Conservation (phyloP, 2,797 vertebrate species). For the Spinibarbus caldwelli region DNA sequence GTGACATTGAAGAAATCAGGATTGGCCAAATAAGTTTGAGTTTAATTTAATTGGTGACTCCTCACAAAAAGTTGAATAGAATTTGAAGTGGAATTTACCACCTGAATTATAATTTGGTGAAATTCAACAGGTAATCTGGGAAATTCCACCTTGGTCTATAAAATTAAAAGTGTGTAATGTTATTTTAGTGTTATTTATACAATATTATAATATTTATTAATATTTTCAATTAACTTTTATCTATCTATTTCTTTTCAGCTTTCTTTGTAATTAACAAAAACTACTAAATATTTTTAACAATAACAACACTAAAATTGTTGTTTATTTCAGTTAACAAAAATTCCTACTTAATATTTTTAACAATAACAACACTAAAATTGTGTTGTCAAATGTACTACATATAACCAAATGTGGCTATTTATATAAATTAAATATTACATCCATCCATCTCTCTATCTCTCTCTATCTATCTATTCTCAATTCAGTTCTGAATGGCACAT, state of each 20-base stretch:
- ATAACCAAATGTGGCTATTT: neutral
- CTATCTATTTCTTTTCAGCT: too few species aligned
- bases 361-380: neutral
- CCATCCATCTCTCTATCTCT: too few species aligned
- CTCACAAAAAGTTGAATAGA: too few species aligned
- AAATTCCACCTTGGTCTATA: neutral
- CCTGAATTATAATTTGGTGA: neutral
- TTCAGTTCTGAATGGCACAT: neutral
- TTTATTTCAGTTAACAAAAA: too few species aligned
- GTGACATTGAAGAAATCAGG: neutral
- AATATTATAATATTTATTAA: neutral
- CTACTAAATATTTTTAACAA: too few species aligned
- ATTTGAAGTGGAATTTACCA: neutral
- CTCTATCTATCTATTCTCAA: too few species aligned
- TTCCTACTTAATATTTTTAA: too few species aligned
- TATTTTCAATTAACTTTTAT: neutral
- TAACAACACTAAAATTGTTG: too few species aligned
- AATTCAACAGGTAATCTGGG: neutral
- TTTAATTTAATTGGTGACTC: neutral
- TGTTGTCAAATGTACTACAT: neutral
- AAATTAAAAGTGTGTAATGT: too few species aligned
- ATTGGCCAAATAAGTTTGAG: neutral
- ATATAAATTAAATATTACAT: neutral
- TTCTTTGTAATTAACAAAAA: neutral
- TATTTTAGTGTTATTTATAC: neutral